Evolutionary conservation across 1,140 invertebrate genomes (phyloP), one percentile per base, ranked within the genome.

Genomic region (Drosophila arawakana): DNA sequence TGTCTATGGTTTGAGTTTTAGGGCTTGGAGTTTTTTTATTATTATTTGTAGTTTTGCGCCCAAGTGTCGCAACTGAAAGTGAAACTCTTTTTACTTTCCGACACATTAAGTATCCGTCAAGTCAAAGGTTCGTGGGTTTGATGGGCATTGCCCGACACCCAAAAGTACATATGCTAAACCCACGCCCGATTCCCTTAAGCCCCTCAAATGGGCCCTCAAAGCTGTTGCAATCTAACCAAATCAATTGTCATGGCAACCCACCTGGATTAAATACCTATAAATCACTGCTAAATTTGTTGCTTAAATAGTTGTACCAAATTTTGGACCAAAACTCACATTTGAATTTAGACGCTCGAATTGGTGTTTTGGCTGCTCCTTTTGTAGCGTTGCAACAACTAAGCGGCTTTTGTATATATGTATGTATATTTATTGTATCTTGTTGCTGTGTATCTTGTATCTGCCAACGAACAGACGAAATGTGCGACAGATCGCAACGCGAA

Each of bases 401-500:
- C 47, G 30, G 30, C 25, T 44, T 30, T 18, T 43, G 47, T 30
- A 30, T 25, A 25, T 25, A 25, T 30, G 25, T 30, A 30, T 30
- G 6, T 30, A 30, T 30, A 30, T 30, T 30, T 18, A 44, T 62
- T 69, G 39, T 39, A 52, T 25, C 66, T 76, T 74, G 25, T 30
- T 30, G 25, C 4, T 30, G 46, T 59, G 44, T 35, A 21, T 37
- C 15, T 46, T 62, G 49, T 67, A 35, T 73, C 52, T 60, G 41
- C 39, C 49, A 61, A 54, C 41, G 61, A 63, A 70, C 73, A 67
- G 59, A 73, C 68, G 15, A 69, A 84, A 74, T 69, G 68, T 77
- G 88, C 88, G 84, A 88, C 90, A 91, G 90, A 85, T 91, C 90
- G 78, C 83, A 70, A 68, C 86, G 88, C 90, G 86, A 80, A 91